These are phyloP conservation scores for Esox niger DNA, from an alignment of 2,113 vertebrate genomes.

Conservation along the genomic window DNA sequence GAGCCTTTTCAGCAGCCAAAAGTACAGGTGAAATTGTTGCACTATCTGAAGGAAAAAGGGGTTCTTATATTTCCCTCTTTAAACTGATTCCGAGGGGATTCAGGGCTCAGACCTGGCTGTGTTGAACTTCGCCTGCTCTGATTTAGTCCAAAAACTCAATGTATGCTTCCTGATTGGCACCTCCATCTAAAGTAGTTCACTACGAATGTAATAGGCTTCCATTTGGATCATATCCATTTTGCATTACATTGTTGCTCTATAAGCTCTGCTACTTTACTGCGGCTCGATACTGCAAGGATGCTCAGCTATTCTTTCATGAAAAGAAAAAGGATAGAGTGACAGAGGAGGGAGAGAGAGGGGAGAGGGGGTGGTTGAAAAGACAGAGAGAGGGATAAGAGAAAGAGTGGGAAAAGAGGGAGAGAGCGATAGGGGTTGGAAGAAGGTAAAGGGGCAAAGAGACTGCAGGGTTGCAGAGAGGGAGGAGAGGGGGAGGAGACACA, in stretches of 20 bases:
- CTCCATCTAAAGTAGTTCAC: no score
- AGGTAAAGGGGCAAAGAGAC: no score
- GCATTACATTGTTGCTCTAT: neutral
- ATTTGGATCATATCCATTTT: no score
- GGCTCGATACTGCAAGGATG: neutral
- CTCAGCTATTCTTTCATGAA: neutral
- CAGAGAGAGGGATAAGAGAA: neutral
- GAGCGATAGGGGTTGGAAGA: no score
- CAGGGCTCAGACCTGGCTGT: neutral
- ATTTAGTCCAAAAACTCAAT: neutral
- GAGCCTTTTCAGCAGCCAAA: no score
- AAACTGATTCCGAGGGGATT: neutral
- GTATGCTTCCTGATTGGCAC: neutral
- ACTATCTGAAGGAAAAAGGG: no score
- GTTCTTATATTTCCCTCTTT: neutral
- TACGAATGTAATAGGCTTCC: no score
- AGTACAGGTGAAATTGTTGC: no score
- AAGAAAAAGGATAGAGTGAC: neutral
- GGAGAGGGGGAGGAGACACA: neutral
- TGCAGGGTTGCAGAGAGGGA: no score
- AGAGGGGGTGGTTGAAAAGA: neutral
- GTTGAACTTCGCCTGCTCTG: neutral
- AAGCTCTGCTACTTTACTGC: neutral
- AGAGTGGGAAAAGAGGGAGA: slow-evolving; percentile 14
- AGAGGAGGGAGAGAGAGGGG: neutral